Percentiles rank a stretch among this genome's conserved stretches.
These are phyloP conservation scores for Cerastoderma edule DNA, from an alignment of 2,888 invertebrate species.

Conservation along the genomic window DNA sequence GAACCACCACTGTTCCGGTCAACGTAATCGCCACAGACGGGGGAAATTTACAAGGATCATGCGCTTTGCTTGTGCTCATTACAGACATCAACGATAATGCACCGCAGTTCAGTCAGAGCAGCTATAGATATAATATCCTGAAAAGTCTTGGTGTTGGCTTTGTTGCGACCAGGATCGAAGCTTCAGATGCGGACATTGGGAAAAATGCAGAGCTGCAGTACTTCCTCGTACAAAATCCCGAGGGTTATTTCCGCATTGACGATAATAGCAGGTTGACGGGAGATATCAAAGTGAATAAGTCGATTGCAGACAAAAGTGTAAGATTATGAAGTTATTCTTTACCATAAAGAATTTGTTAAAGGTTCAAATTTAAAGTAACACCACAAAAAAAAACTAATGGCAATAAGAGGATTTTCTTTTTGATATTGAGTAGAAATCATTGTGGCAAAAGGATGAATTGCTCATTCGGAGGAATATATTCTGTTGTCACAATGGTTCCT, in stretches of 20 bases:
- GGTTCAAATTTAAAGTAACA: too few relatives aligned
- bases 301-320: slow-evolving; percentile 85
- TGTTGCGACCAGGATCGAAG: slow-evolving; percentile 89
- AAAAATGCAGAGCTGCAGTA: slow-evolving; percentile 89
- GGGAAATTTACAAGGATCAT: slow-evolving; percentile 98
- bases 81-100: slow-evolving; percentile 72
- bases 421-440: too few relatives aligned
- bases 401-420: too few relatives aligned
- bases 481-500: not conserved
- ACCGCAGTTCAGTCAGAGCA: slow-evolving; percentile 65
- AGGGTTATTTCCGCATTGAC: slow-evolving; percentile 97
- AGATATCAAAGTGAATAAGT: slow-evolving; percentile 97
- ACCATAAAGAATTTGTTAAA: too few relatives aligned
- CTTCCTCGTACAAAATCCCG: slow-evolving; percentile 88
- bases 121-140: slow-evolving; percentile 35
- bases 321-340: too few relatives aligned
- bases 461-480: not conserved
- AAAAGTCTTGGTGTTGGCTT: slow-evolving; percentile 35
- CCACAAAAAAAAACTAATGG: too few relatives aligned
- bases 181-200: slow-evolving; percentile 98
- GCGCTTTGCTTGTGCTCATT: slow-evolving; percentile 89
- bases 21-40: slow-evolving; percentile 99
- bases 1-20: slow-evolving; percentile 64
- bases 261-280: slow-evolving; percentile 90
- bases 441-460: slow-evolving; percentile 3